These are phyloP conservation scores for Drosophila equinoxialis DNA, from an alignment of 1,140 invertebrate species.

Conservation along the genomic window DNA sequence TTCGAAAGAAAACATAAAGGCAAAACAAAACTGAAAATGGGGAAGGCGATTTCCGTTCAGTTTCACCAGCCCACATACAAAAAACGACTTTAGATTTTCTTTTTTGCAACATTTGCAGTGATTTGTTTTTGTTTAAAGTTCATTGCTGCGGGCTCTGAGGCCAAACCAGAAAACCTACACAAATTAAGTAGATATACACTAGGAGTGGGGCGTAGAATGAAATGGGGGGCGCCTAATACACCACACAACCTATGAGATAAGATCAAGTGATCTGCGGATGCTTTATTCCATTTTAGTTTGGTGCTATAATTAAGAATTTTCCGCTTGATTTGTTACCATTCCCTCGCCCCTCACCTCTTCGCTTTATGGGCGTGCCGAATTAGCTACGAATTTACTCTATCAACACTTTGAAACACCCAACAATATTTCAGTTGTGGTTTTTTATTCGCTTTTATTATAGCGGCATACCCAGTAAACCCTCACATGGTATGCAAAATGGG, in stretches of 20 bases:
- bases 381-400: not conserved
- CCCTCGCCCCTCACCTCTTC: not conserved
- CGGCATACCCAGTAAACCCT: not conserved
- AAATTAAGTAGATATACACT: not conserved
- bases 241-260: not conserved
- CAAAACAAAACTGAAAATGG: constrained; percentile 1
- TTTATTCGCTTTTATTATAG: not conserved
- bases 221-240: not conserved
- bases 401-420: not conserved
- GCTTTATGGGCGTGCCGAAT: not conserved
- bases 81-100: constrained; percentile 2
- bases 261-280: too few species aligned
- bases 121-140: constrained; percentile 14
- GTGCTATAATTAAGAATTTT: not conserved
- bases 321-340: too few species aligned
- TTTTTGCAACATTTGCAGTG: constrained; percentile 13
- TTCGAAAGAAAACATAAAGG: not conserved
- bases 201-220: not conserved
- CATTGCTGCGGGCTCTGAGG: constrained; percentile 17
- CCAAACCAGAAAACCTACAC: constrained; percentile 8
- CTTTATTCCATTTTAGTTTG: too few species aligned
- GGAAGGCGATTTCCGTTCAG: constrained; percentile 17
- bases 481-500: not conserved
- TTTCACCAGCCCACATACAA: constrained; percentile 9
- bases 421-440: not conserved